Evolutionary conservation across 2,797 vertebrate species (phyloP), one percentile per base, ranked within the genome.

Genomic region (Carapus acus): DNA sequence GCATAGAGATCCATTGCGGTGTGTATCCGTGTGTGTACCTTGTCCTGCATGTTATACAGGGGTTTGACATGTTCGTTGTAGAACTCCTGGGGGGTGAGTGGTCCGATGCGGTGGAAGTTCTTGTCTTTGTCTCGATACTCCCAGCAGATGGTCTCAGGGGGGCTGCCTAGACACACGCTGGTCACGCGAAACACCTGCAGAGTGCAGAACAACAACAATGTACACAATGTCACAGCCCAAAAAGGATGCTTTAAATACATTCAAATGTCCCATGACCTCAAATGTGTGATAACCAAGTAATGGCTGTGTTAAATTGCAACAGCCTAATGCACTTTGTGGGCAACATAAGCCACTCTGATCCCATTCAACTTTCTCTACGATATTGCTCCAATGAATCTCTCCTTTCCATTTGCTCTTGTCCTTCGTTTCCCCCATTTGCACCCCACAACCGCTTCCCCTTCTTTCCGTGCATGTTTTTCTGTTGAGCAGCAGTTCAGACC

Each of bases 91-190:
- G 96, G 96, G 1, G 91, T 90, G 67, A 97, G 46, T 0, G 94
- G 93, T 44, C 93, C 95, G 1, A 94, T 87, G 19, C 90, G 93
- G 74, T 98, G 89, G 74, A 96, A 99, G 67, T 83, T 92, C 84
- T 99, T 99, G 67, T 97, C 96, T 85, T 99, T 99, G 75, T 99
- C 95, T 41, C 94, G 80, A 85, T 93, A 99, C 56, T 98, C 95
- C 96, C 96, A 99, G 67, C 88, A 88, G 84, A 99, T 91, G n/a
- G 88, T 92, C 36, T 96, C 91, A 0, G 96, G 95, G 40, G 96
- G 96, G 76, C 82, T 97, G 63, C 96, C 95, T 78, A 99, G 76
- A 84, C 95, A 98, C 55, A 96, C 92, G 40, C 90, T 94, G 74
- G 88, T 92, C 79, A 99, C 92, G 73, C 94, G 86, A 81, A 94